Base-by-base conservation (phyloP, 2,888 invertebrate genomes). In the Caenorhabditis wallacei region DNA sequence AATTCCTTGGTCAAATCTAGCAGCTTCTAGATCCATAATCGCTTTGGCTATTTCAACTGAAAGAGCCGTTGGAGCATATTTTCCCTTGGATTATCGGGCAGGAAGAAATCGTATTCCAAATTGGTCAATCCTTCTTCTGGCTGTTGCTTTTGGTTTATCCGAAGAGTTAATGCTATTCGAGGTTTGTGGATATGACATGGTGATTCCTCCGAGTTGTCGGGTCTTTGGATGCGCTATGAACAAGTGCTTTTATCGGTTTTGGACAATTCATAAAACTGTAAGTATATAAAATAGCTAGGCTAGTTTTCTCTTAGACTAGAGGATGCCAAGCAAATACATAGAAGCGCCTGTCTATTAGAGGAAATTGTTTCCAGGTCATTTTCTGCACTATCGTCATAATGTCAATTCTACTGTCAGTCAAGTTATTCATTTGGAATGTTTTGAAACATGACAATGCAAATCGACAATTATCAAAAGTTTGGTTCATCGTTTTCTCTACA, bases 251-350 rank as follows among this genome's bases (percentile, higher is more conserved):
- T 72, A 61, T 18, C 40, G n/a, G 11, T 72, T 53, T 40, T 72
- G 71, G 71, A 61, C 71, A 0, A 61, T 46, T 26, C 71, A 71
- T 24, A 71, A 71, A 71, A 24, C 54, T 37, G 68, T 53, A 24
- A 53, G 48, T 53, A 30, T 30, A 5, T n/a, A n/a, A n/a, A n/a
- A n/a, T n/a, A n/a, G n/a, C n/a, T n/a, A n/a, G n/a, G n/a, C n/a
- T n/a, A n/a, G n/a, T n/a, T n/a, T n/a, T n/a, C n/a, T n/a, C n/a
- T n/a, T n/a, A n/a, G n/a, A n/a, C n/a, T n/a, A n/a, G n/a, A n/a
- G n/a, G n/a, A n/a, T n/a, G n/a, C n/a, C n/a, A n/a, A n/a, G n/a
- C n/a, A n/a, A n/a, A n/a, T n/a, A n/a, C n/a, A n/a, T n/a, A n/a
- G n/a, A n/a, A n/a, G n/a, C n/a, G 30, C 30, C 30, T 30, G 3